Percentiles rank a stretch among this genome's conserved stretches.
phyloP scores from a whole-genome alignment of 2,888 invertebrate species.

The Luperina nickerlii region DNA sequence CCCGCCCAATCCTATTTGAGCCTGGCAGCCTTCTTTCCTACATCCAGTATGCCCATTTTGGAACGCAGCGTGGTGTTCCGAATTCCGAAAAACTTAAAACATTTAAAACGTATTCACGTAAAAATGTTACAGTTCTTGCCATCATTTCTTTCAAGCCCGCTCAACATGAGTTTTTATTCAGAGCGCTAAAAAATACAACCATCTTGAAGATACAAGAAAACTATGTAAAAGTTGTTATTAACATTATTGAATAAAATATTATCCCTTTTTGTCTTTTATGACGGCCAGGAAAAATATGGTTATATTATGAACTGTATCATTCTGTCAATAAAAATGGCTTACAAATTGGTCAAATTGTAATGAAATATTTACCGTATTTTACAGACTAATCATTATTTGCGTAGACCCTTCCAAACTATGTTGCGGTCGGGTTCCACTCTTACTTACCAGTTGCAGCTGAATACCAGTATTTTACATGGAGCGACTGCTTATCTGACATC shows the following conservation, averaged over 20 bases:
- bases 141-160: constrained; percentile 12
- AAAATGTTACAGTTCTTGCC: constrained; percentile 26
- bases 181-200: not conserved
- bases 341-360: constrained; percentile 16
- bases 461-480: too few relatives aligned
- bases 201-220: constrained; percentile 29
- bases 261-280: constrained; percentile 16
- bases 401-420: too few relatives aligned
- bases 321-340: not conserved
- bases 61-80: too few relatives aligned
- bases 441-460: too few relatives aligned
- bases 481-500: too few relatives aligned
- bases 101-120: constrained; percentile 27
- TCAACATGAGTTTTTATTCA: constrained; percentile 16
- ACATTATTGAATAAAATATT: constrained; percentile 45
- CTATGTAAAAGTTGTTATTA: constrained; percentile 24
- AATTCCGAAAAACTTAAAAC: constrained; percentile 12
- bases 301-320: constrained; percentile 9
- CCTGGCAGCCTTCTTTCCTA: too few relatives aligned
- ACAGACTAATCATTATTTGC: too few relatives aligned
- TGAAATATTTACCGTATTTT: constrained; percentile 8
- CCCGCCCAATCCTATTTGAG: too few relatives aligned
- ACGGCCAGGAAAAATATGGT: constrained; percentile 16
- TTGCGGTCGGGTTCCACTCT: too few relatives aligned
- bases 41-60: too few relatives aligned